Conservation (phyloP, 2,888 invertebrate genomes). For the Abrostola triplasia region DNA sequence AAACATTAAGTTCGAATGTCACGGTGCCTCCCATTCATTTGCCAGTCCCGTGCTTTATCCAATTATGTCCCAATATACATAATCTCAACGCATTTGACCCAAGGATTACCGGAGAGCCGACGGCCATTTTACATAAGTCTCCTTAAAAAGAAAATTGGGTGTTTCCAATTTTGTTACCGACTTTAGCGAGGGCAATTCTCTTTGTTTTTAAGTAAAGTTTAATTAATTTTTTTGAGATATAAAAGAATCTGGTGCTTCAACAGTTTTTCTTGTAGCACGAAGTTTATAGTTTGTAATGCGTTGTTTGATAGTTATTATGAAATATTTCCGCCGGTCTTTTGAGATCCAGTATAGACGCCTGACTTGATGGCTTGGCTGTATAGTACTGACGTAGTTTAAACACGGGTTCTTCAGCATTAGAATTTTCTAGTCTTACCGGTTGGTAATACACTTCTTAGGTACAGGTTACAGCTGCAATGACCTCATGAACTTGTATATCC, state of each 20-base stretch:
- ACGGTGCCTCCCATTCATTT: conserved; percentile 27
- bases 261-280: conserved; percentile 21
- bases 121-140: conserved; percentile 54
- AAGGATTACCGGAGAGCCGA: conserved; percentile 35
- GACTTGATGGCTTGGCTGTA: background rate
- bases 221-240: conserved; percentile 50
- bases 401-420: background rate
- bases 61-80: conserved; percentile 54
- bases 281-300: conserved; percentile 22
- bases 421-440: background rate
- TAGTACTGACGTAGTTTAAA: background rate
- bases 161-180: conserved; percentile 49
- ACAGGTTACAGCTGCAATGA: no score
- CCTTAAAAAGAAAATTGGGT: conserved; percentile 52
- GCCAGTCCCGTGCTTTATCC: conserved; percentile 37
- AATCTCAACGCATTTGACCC: conserved; percentile 48
- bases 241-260: conserved; percentile 20
- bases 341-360: background rate
- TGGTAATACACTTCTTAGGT: no score
- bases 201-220: conserved; percentile 44
- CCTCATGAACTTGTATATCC: no score
- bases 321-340: background rate
- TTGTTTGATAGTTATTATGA: conserved; percentile 6
- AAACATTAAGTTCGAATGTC: conserved; percentile 31
- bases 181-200: conserved; percentile 12